Evolutionary conservation across 2,113 vertebrate genomes (phyloP).

Genomic region (Gymnobelideus leadbeateri): DNA sequence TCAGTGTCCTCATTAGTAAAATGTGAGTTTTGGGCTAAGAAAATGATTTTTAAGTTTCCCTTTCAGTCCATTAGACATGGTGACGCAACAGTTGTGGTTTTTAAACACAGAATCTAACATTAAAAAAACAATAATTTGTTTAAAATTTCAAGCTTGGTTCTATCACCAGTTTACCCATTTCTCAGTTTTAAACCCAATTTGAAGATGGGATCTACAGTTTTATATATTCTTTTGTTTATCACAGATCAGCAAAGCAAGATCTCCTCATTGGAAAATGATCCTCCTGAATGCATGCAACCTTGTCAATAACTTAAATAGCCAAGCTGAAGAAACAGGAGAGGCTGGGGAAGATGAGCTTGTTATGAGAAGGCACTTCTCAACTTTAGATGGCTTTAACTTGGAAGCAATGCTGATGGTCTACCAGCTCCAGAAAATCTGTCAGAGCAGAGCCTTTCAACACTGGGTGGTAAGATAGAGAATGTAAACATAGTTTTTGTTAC

Average conservation of each 20-base stretch:
- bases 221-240: slow-evolving; percentile 59
- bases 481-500: not conserved
- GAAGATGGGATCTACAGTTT: not conserved
- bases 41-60: not conserved
- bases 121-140: not conserved
- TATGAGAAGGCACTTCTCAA: slow-evolving; percentile 83
- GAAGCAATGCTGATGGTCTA: slow-evolving; percentile 90
- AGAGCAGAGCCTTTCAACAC: slow-evolving; percentile 89
- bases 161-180: not conserved
- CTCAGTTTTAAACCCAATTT: not conserved
- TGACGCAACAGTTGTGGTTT: not conserved
- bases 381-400: slow-evolving; percentile 85
- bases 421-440: slow-evolving; percentile 92
- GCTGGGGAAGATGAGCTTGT: slow-evolving; percentile 84
- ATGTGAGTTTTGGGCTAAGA: not conserved
- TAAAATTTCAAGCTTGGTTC: not conserved
- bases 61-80: not conserved
- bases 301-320: slow-evolving; percentile 85
- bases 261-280: slow-evolving; percentile 92
- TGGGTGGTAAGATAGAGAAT: slow-evolving; percentile 86
- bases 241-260: slow-evolving; percentile 87
- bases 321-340: slow-evolving; percentile 81
- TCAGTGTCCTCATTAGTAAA: not conserved
- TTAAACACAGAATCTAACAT: not conserved
- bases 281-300: slow-evolving; percentile 91